These are phyloP conservation scores for Chrysolina americana DNA, from an alignment of 2,888 invertebrate species.

Conservation along the genomic window DNA sequence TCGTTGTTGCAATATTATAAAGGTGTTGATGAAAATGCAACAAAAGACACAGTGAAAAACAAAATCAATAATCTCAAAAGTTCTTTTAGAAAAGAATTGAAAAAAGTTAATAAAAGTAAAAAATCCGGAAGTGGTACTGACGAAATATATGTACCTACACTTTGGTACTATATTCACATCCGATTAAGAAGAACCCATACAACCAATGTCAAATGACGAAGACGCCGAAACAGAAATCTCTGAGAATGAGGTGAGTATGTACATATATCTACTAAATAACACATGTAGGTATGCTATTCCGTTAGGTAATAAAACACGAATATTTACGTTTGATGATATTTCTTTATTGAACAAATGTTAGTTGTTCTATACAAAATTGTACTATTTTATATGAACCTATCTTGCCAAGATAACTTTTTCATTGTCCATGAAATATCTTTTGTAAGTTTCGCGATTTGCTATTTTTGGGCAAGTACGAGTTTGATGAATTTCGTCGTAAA, in stretches of 20 bases:
- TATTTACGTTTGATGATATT: not conserved
- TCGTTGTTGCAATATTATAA: constrained; percentile 24
- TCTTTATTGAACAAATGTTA: not conserved
- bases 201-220: constrained; percentile 3
- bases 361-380: not conserved
- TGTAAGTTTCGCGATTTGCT: not conserved
- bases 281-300: not conserved
- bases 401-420: not conserved
- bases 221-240: constrained; percentile 3
- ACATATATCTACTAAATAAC: not conserved
- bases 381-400: not conserved
- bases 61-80: constrained; percentile 22
- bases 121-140: constrained; percentile 3
- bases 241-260: not conserved
- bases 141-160: constrained; percentile 2
- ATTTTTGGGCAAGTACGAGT: not conserved
- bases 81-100: constrained; percentile 20
- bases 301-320: not conserved
- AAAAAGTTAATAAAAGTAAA: constrained; percentile 3
- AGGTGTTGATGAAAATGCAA: constrained; percentile 21
- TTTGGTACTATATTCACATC: constrained; percentile 1
- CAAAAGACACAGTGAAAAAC: constrained; percentile 12
- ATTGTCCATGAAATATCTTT: not conserved
- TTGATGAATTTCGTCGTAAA: not conserved
- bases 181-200: constrained; percentile 3